Percentiles rank a stretch among this genome's conserved stretches.
phyloP scores from a whole-genome alignment of 1,140 invertebrate species.

The Asbolus verrucosus region DNA sequence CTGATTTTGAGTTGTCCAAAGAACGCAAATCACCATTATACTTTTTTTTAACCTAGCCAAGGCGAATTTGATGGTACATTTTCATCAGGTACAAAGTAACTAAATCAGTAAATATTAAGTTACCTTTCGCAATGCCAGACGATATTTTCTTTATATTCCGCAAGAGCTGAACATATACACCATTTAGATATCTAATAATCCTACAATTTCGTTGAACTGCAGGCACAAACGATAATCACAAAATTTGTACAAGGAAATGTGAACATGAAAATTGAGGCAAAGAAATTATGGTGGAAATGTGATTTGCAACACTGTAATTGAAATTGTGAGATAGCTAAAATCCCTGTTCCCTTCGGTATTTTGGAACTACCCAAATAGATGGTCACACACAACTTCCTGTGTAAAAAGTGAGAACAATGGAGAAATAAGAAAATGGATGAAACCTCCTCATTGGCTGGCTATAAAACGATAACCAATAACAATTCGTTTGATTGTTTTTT shows the following conservation, averaged over 20 bases:
- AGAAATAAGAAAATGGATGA: not conserved
- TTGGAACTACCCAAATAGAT: too few relatives aligned
- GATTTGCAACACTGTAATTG: conserved; percentile 11
- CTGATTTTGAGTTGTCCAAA: not conserved
- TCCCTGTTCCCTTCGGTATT: too few relatives aligned
- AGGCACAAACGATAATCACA: not conserved
- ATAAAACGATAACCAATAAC: too few relatives aligned
- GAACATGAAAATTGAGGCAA: conserved; percentile 32
- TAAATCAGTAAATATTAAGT: not conserved
- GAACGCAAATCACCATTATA: not conserved
- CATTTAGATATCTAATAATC: not conserved
- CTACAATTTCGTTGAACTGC: not conserved
- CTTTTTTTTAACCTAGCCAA: conserved; percentile 4
- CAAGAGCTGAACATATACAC: not conserved
- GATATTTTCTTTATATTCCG: not conserved
- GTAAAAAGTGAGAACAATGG: not conserved
- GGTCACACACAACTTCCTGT: too few relatives aligned
- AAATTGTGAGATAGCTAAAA: not conserved
- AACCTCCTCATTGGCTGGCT: not conserved
- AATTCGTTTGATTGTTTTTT: too few relatives aligned
- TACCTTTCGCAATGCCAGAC: conserved; percentile 10
- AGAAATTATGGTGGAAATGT: not conserved
- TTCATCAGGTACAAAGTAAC: not conserved
- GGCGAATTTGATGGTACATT: not conserved
- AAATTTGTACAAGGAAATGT: conserved; percentile 4